Conservation (phyloP, 1,140 invertebrate species). For the Listronotus bonariensis region DNA sequence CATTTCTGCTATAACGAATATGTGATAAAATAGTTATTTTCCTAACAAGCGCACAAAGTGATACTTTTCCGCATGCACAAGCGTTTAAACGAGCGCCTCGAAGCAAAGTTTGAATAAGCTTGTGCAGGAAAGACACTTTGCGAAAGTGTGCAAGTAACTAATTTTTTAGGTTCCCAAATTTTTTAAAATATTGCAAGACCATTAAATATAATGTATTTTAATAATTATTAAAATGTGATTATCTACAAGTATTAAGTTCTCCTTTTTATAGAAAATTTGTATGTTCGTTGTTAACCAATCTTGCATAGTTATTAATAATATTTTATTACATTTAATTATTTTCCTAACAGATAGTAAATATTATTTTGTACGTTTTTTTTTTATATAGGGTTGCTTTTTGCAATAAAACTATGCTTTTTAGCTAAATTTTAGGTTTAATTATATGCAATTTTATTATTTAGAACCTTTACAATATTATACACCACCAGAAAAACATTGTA, state of each 20-base stretch:
- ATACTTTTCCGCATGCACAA: no score
- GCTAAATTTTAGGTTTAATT: neutral
- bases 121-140: no score
- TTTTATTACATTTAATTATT: no score
- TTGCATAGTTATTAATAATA: no score
- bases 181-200: neutral
- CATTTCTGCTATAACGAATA: no score
- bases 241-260: neutral
- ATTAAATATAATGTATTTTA: neutral
- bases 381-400: neutral
- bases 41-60: no score
- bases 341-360: neutral
- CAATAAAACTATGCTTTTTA: neutral
- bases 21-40: no score
- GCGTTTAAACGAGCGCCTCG: no score
- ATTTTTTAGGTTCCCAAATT: no score
- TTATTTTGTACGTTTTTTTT: neutral
- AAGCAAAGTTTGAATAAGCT: no score
- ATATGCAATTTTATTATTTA: neutral
- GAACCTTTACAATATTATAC: neutral
- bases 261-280: neutral
- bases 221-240: slow-evolving; percentile 1
- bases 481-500: no score
- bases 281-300: neutral
- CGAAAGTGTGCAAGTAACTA: no score